A percentile compares a stretch with the other conserved stretches of the same genome.
These are phyloP conservation scores for Drosophila parthenogenetica DNA, from an alignment of 2,888 invertebrate species.

Conservation along the genomic window DNA sequence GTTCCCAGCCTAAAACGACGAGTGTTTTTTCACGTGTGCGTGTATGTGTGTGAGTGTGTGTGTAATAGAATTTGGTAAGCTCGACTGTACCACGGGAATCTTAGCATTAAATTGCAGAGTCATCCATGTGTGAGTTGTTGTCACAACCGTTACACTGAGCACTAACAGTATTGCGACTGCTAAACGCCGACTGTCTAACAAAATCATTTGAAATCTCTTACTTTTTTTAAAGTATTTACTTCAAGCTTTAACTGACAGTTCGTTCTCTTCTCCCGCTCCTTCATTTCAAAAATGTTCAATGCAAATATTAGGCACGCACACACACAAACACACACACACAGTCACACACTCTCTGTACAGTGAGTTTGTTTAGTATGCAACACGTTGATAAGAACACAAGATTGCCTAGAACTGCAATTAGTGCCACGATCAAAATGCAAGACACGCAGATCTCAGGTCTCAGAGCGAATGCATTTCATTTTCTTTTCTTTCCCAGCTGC, in stretches of 20 bases:
- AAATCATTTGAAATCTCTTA: slow-evolving; percentile 13
- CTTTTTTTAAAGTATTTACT: slow-evolving; percentile 10
- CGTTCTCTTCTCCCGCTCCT: not conserved
- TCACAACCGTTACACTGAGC: slow-evolving; percentile 44
- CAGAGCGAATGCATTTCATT: slow-evolving; percentile 59
- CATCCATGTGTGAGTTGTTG: slow-evolving; percentile 31
- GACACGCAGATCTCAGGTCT: slow-evolving; percentile 56
- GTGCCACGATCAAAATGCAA: slow-evolving; percentile 71
- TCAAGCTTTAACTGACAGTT: slow-evolving; percentile 18
- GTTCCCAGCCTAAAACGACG: slow-evolving; percentile 47
- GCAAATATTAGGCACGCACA: slow-evolving; percentile 41
- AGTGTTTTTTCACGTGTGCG: slow-evolving; percentile 1
- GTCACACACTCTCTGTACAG: not conserved
- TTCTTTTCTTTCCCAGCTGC: slow-evolving; percentile 32
- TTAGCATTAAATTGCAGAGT: slow-evolving; percentile 43
- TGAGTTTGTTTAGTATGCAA: slow-evolving; percentile 57
- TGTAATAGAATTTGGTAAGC: slow-evolving; percentile 45
- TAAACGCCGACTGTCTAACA: slow-evolving; percentile 32
- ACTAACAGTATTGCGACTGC: slow-evolving; percentile 42
- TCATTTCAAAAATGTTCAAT: slow-evolving; percentile 18
- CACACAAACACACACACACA: slow-evolving; percentile 7
- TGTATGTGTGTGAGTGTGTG: slow-evolving; percentile 18
- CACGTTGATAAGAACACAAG: slow-evolving; percentile 35
- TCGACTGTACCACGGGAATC: slow-evolving; percentile 21
- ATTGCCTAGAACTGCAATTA: slow-evolving; percentile 57